Evolutionary conservation across 2,113 vertebrate genomes (phyloP).

Genomic region (Cheilinus undulatus): DNA sequence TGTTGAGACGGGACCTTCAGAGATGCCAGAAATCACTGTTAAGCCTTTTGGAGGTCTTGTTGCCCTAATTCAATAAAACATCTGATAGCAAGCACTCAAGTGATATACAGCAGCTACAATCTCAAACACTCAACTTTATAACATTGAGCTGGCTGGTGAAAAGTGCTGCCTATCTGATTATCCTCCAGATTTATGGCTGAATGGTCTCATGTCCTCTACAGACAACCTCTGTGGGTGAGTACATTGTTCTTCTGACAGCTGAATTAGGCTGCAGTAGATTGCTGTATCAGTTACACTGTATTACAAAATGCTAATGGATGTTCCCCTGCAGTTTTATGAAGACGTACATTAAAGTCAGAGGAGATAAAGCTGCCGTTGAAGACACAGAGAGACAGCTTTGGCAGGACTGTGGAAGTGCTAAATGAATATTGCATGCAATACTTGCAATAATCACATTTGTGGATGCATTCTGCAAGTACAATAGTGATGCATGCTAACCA

Average conservation of each 20-base stretch:
- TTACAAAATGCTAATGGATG: slow-evolving; percentile 1
- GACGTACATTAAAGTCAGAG: neutral
- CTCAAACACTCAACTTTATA: slow-evolving; percentile 15
- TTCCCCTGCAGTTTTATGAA: neutral
- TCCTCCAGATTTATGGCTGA: slow-evolving; percentile 33
- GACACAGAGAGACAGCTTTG: neutral
- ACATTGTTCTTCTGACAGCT: slow-evolving; percentile 25
- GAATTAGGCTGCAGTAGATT: neutral
- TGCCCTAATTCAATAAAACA: slow-evolving; percentile 17
- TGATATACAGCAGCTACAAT: slow-evolving; percentile 10
- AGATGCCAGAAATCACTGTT: neutral
- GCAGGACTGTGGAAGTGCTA: neutral
- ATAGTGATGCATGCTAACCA: slow-evolving; percentile 24
- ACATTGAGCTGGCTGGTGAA: slow-evolving; percentile 6
- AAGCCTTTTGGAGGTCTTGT: neutral
- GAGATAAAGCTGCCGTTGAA: neutral
- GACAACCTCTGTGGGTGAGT: slow-evolving; percentile 10
- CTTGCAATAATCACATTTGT: neutral
- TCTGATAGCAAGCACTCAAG: neutral
- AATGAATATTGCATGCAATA: neutral
- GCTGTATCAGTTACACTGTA: neutral
- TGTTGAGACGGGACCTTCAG: neutral
- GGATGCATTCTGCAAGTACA: too few species aligned
- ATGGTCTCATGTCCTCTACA: slow-evolving; percentile 19
- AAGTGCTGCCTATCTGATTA: slow-evolving; percentile 28